Conservation (phyloP, 2,888 invertebrate species). For the Hypercompe scribonia region DNA sequence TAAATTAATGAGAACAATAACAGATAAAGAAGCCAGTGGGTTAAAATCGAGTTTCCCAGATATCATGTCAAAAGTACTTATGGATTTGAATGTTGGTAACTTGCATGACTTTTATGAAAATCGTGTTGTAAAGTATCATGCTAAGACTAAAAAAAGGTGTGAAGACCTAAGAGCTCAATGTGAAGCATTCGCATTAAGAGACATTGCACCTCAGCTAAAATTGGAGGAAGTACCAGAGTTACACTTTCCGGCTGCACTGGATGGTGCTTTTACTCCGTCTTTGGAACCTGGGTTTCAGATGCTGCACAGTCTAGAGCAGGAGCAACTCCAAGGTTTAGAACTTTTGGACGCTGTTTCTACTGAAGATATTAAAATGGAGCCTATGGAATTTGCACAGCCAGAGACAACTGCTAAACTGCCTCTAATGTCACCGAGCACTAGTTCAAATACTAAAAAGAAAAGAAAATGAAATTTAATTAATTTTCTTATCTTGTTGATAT, state of each 20-base stretch:
- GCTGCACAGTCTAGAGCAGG: conserved; percentile 88
- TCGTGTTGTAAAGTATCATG: conserved; percentile 74
- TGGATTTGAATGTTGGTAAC: conserved; percentile 78
- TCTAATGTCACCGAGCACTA: conserved; percentile 67
- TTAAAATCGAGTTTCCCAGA: conserved; percentile 79
- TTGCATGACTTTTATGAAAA: conserved; percentile 80
- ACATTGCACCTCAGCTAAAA: conserved; percentile 75
- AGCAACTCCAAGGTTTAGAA: conserved; percentile 81
- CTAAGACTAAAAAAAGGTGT: conserved; percentile 72
- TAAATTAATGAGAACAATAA: conserved; percentile 74
- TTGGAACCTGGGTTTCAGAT: conserved; percentile 89
- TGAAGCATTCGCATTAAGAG: conserved; percentile 72
- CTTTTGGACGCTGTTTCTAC: conserved; percentile 73
- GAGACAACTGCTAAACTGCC: conserved; percentile 69
- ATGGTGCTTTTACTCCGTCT: conserved; percentile 85
- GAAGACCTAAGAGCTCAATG: conserved; percentile 66
- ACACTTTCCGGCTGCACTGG: conserved; percentile 84
- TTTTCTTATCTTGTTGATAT: neutral
- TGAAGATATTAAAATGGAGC: conserved; percentile 80
- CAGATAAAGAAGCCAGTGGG: conserved; percentile 78
- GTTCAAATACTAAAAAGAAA: conserved; percentile 73
- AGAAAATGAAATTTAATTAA: conserved; percentile 66
- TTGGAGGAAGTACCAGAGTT: conserved; percentile 84
- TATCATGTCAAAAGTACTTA: conserved; percentile 79
- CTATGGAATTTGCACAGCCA: conserved; percentile 76